These are phyloP conservation scores for Orthochromis indermauri DNA, from an alignment of 2,113 vertebrate species.

Conservation along the genomic window DNA sequence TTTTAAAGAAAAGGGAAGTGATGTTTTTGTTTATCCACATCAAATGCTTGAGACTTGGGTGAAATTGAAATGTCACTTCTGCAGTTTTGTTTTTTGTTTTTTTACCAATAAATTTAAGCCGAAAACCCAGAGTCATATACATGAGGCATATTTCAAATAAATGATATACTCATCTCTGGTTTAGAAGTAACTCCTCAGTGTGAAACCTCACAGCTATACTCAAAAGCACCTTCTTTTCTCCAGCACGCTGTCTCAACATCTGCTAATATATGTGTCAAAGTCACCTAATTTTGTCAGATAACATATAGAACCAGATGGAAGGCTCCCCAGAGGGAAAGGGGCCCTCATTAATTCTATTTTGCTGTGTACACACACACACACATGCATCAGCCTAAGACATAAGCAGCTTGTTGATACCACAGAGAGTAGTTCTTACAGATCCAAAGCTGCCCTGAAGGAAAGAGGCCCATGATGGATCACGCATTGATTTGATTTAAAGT, in stretches of 20 bases:
- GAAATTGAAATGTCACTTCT: not conserved
- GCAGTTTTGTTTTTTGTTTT: not conserved
- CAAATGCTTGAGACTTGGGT: not conserved
- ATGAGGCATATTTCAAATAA: not conserved
- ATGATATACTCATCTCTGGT: not conserved
- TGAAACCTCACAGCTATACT: not conserved
- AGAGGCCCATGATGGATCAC: slow-evolving; percentile 71
- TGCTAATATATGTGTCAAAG: slow-evolving; percentile 54
- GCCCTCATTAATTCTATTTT: slow-evolving; percentile 66
- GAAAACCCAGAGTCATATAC: not conserved
- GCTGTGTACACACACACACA: not conserved
- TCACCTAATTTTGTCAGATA: slow-evolving; percentile 48
- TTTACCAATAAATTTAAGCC: not conserved
- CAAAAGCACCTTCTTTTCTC: not conserved
- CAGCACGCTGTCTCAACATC: slow-evolving; percentile 34
- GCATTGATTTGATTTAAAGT: slow-evolving; percentile 72
- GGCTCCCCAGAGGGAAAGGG: slow-evolving; percentile 44
- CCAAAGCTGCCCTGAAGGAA: slow-evolving; percentile 53
- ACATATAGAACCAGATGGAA: slow-evolving; percentile 70
- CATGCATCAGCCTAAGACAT: slow-evolving; percentile 25
- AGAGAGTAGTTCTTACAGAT: slow-evolving; percentile 42
- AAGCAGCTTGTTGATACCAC: slow-evolving; percentile 32
- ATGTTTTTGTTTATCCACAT: not conserved
- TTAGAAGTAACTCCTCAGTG: not conserved
- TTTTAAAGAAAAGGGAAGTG: slow-evolving; percentile 26